A percentile compares a stretch with the other conserved stretches of the same genome.
These are phyloP conservation scores for Drosophila tsacasi DNA, from an alignment of 1,140 invertebrate genomes.

Conservation along the genomic window DNA sequence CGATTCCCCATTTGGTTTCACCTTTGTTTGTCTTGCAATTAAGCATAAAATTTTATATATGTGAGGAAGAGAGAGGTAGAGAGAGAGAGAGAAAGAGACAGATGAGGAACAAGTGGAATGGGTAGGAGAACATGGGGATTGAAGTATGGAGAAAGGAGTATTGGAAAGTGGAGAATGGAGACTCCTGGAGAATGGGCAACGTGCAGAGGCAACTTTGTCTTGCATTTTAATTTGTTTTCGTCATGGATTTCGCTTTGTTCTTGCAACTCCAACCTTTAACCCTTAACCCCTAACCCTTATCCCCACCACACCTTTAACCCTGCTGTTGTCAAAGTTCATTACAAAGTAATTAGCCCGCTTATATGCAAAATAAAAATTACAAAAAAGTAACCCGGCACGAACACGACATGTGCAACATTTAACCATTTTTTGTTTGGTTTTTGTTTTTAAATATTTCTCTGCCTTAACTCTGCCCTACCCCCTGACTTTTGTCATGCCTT, in stretches of 20 bases:
- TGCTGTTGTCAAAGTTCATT: slow-evolving; percentile 78
- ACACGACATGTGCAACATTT: slow-evolving; percentile 73
- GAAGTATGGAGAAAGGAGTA: neutral
- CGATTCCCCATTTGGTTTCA: neutral
- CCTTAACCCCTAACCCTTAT: neutral
- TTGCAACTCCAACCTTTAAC: slow-evolving; percentile 6
- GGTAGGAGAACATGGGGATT: neutral
- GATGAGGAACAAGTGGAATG: slow-evolving; percentile 1
- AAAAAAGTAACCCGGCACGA: slow-evolving; percentile 51
- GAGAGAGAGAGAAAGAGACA: too few species aligned
- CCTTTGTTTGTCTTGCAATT: slow-evolving; percentile 55
- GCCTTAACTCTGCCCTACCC: neutral
- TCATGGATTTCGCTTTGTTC: slow-evolving; percentile 50
- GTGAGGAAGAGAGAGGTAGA: neutral
- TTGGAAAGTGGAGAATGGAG: neutral
- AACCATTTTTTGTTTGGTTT: neutral
- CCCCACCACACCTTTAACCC: neutral
- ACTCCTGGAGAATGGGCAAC: slow-evolving; percentile 12
- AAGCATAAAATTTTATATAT: slow-evolving; percentile 41
- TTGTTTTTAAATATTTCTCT: slow-evolving; percentile 58
- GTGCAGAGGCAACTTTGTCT: slow-evolving; percentile 56
- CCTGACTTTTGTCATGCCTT: too few species aligned
- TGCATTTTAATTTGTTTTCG: slow-evolving; percentile 64
- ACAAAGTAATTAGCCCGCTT: slow-evolving; percentile 78
- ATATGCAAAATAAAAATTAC: slow-evolving; percentile 58